Conservation (phyloP, 2,113 vertebrate genomes). For the Ptyas mucosa region DNA sequence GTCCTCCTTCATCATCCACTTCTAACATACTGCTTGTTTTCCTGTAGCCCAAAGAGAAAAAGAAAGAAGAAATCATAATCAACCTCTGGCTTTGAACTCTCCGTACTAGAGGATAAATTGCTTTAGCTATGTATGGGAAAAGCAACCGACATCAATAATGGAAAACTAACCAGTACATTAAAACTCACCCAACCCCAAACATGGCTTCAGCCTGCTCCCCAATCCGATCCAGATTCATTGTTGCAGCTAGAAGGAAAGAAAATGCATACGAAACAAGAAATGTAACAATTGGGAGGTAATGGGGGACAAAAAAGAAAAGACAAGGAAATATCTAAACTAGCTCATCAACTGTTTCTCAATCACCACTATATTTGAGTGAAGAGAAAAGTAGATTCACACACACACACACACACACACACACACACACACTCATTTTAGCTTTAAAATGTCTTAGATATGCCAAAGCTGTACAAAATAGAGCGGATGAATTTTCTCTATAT, state of each 20-base stretch:
- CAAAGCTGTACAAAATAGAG: not conserved
- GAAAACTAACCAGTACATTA: not conserved
- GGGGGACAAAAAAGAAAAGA: not conserved
- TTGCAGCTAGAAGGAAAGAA: slow-evolving; percentile 68
- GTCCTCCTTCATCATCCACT: slow-evolving; percentile 94
- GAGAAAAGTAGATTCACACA: not conserved
- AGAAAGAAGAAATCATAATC: not conserved
- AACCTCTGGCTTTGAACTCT: not conserved
- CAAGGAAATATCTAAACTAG: not conserved
- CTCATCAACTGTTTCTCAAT: not conserved
- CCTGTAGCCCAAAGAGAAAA: slow-evolving; percentile 59
- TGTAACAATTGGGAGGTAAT: not conserved
- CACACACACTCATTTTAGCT: not conserved
- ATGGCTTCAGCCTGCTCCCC: slow-evolving; percentile 97
- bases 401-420: too few relatives aligned
- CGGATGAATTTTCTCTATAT: not conserved
- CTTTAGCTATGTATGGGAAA: not conserved
- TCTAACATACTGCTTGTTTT: slow-evolving; percentile 93
- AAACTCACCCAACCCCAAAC: slow-evolving; percentile 91
- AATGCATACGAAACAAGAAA: not conserved
- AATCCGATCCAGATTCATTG: slow-evolving; percentile 89
- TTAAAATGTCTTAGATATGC: not conserved
- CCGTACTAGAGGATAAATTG: not conserved
- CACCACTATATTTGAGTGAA: not conserved
- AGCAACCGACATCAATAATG: not conserved